A percentile compares a stretch with the other conserved stretches of the same genome.
Conservation (phyloP, 2,797 vertebrate genomes). For the Petrocephalus sullivani region DNA sequence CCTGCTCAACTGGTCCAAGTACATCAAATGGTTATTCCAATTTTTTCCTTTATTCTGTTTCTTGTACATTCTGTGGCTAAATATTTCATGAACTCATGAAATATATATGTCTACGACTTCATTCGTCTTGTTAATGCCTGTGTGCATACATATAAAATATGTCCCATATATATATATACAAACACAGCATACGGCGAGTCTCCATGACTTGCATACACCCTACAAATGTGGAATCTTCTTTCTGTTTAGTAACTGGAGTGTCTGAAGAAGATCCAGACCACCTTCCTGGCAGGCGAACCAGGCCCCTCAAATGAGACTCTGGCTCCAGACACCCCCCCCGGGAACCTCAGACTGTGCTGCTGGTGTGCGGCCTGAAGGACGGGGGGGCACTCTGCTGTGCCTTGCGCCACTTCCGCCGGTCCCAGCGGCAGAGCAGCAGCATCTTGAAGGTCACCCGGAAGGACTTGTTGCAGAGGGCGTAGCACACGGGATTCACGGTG, state of each 20-base stretch:
- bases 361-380: constrained; percentile 43
- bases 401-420: constrained; percentile 51
- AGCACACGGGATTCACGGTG: constrained; percentile 73
- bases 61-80: neutral
- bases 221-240: constrained; percentile 2
- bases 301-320: neutral
- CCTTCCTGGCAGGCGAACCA: neutral
- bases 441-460: constrained; percentile 69
- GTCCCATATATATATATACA: neutral
- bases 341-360: constrained; percentile 35
- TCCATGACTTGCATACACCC: neutral
- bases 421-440: constrained; percentile 61
- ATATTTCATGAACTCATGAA: neutral
- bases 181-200: neutral
- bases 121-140: neutral
- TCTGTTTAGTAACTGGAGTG: constrained; percentile 1
- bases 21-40: neutral
- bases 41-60: neutral
- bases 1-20: neutral
- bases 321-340: neutral
- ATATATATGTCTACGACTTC: neutral
- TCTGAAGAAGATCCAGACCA: constrained; percentile 7
- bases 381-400: constrained; percentile 43
- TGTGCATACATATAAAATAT: neutral
- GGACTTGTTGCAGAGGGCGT: constrained; percentile 68